Evolutionary conservation across 2,113 vertebrate genomes (phyloP), one percentile per base, ranked within the genome.

Genomic region (Oriolus oriolus): DNA sequence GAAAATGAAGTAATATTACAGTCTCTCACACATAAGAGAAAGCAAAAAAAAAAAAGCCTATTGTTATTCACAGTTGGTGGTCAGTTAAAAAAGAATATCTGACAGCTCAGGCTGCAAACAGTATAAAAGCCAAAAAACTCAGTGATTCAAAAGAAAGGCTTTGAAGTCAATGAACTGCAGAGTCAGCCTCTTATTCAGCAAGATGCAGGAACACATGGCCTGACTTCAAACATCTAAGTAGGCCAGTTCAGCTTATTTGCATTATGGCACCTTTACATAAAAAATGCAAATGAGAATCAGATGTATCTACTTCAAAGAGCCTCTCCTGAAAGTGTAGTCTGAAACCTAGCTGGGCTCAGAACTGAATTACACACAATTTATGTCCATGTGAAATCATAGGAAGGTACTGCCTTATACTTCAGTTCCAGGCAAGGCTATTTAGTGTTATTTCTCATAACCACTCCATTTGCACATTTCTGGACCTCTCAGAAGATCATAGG

Each of bases 261-360:
- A 90, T 80, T 23, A 85, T 17, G 14, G 59, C 28, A 94, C 31
- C 45, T 88, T 79, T 57, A 57, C 19, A 65, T 80, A 83, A 73
- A 85, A 95, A 63, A 85, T 71, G 77, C 30, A 94, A 94, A 93
- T 68, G 27, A 86, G 50, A 75, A 93, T 70, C 52, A 50, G n/a
- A 71, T 41, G 61, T 8, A 54, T 22, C n/a, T 49, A 79, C 85
- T 89, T 93, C 95, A 93, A 95, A 93, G 77, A 87, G 11, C 13
- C 47, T 44, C 39, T 84, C 69, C 47, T 76, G 41, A 39, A 87
- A 73, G 9, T 52, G 39, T 7, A 41, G 18, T 73, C n/a, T 52
- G 65, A 81, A 87, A 59, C n/a, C 42, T 3, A 19, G n/a, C n/a
- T 45, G 74, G 68, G 12, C 18, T 78, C 30, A 31, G 64, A 39